Base-by-base conservation (phyloP, 92 coral and sea anemone species). In the Galaxea fascicularis region DNA sequence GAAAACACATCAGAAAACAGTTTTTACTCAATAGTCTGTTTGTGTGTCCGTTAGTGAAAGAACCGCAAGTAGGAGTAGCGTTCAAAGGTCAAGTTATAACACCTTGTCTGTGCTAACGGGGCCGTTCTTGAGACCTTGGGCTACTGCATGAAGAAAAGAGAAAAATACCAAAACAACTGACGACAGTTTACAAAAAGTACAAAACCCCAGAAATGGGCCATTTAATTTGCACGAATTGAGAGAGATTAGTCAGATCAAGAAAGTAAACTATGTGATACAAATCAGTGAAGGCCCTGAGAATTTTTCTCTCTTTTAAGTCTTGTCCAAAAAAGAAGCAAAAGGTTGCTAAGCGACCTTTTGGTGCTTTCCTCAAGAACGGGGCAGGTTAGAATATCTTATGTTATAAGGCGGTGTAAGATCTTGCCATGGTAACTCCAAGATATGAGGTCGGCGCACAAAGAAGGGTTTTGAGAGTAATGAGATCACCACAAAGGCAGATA, bases 401-500 rank as follows among this genome's bases (percentile, higher is more conserved):
- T 26, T 35, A 21, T 73, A 41, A 26, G 41, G 5, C 47, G 54
- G 60, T 73, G 77, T 73, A 54, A 49, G 35, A 4, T 73, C n/a
- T 47, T 73, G 26, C 77, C 77, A 73, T 73, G 63, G 63, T 39
- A 49, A 51, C 44, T 73, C 28, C 77, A 73, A 73, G 18, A 51
- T 54, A 73, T 51, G 21, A 41, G 41, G 27, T 18, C 41, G 51
- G 21, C 35, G 74, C n/a, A 21, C 10, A 69, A 41, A 69, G n/a
- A n/a, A n/a, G n/a, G n/a, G n/a, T n/a, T n/a, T n/a, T n/a, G n/a
- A 69, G 17, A 21, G 51, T 5, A 45, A 5, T 5, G 51, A 45
- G 51, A 5, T 45, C 51, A n/a, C n/a, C n/a, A n/a, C n/a, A n/a
- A n/a, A n/a, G n/a, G n/a, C n/a, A n/a, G n/a, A n/a, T n/a, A n/a